Percentiles rank a stretch among this genome's conserved stretches.
These are phyloP conservation scores for Tubulanus polymorphus DNA, from an alignment of 2,888 invertebrate genomes.

Conservation along the genomic window DNA sequence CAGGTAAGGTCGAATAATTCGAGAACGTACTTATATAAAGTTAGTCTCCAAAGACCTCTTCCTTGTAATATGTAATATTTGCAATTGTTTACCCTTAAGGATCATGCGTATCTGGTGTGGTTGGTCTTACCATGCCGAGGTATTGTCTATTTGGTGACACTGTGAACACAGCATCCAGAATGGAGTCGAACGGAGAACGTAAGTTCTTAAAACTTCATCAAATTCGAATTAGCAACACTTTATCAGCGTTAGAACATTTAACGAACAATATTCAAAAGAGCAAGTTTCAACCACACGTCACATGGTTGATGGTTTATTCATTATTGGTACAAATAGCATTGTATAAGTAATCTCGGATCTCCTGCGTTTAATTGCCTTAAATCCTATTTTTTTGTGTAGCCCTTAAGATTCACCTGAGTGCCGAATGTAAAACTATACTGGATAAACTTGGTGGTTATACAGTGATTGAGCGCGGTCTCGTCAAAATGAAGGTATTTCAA, in stretches of 20 bases:
- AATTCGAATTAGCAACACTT: too few species aligned
- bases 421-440: slow-evolving; percentile 43
- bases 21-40: not conserved
- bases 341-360: too few species aligned
- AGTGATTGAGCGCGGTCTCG: slow-evolving; percentile 51
- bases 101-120: slow-evolving; percentile 88
- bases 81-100: slow-evolving; percentile 55
- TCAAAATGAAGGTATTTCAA: slow-evolving; percentile 54
- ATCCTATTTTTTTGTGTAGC: too few species aligned
- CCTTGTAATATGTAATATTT: not conserved
- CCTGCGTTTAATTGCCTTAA: too few species aligned
- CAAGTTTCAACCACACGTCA: too few species aligned
- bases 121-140: slow-evolving; percentile 87
- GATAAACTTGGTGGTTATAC: slow-evolving; percentile 53
- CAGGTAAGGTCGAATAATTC: slow-evolving; percentile 40
- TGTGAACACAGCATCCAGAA: slow-evolving; percentile 69
- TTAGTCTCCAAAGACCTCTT: not conserved
- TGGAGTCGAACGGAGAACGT: slow-evolving; percentile 42
- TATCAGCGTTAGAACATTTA: too few species aligned
- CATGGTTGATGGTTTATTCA: too few species aligned
- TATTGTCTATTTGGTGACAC: slow-evolving; percentile 91
- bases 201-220: too few species aligned
- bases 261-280: too few species aligned
- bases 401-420: slow-evolving; percentile 53
- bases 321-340: too few species aligned